Evolutionary conservation across 92 coral and sea anemone species (phyloP), one percentile per base, ranked within the genome.

Genomic region (Galaxea fascicularis): DNA sequence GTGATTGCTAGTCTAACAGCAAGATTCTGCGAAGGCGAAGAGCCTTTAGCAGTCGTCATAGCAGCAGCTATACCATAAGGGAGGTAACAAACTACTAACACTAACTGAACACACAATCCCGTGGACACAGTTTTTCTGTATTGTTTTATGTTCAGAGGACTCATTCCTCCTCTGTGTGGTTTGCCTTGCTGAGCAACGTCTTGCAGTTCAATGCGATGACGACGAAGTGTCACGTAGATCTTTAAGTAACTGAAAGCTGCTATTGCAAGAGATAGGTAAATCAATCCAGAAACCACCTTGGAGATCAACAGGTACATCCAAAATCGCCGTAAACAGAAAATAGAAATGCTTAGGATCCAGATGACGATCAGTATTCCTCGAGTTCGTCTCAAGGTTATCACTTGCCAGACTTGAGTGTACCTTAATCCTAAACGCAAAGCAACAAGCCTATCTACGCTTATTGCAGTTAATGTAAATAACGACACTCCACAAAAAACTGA

Each of bases 391-490:
- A 74, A 8, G 5, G 79, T 74, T 26, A 74, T 9, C n/a, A n/a
- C n/a, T n/a, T n/a, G n/a, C n/a, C n/a, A n/a, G 0, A 21, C 28
- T 28, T 74, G 65, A 20, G 13, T 74, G 66, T 74, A 54, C 12
- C 65, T 56, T 11, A 56, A 28, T 10, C 49, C 51, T 45, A 74
- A 20, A 16, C 0, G 16, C 3, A 74, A 47, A 54, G 65, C 79
- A 13, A 74, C 65, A 53, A 74, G 64, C 12, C 79, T 53, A 65
- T 54, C 79, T 8, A 74, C 25, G 65, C 79, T 74, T 29, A 74
- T 18, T 3, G 29, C 64, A 29, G 79, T 57, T 30, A 74, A 9
- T 5, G 79, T 57, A 18, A 11, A 8, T 29, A 74, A 74, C 27
- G 79, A 74, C 16, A 74, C 66, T 54, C 65, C 79, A 10, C 46